Evolutionary conservation across 2,797 vertebrate species (phyloP).

Genomic region (Sebastes matsubarae): DNA sequence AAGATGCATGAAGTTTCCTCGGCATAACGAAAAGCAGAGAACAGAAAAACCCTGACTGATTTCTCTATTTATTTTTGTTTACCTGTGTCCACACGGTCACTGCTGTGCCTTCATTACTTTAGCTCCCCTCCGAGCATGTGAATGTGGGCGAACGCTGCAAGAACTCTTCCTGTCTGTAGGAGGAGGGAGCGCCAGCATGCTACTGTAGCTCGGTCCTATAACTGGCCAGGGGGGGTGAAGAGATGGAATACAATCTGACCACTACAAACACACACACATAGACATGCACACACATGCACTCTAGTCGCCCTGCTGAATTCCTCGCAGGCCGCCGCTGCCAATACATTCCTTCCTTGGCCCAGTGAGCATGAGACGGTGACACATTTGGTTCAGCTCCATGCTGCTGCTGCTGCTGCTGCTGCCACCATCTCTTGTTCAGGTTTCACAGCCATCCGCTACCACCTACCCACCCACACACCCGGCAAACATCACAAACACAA

Average conservation of each 20-base stretch:
- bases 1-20: constrained; percentile 3
- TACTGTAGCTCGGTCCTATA: constrained; percentile 22
- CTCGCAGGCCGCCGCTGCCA: constrained; percentile 50
- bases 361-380: constrained; percentile 44
- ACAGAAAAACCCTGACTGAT: neutral
- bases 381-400: constrained; percentile 58
- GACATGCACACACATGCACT: constrained; percentile 12
- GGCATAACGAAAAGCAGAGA: neutral
- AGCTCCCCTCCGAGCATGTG: constrained; percentile 13
- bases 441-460: constrained; percentile 27
- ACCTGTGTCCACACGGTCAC: constrained; percentile 48
- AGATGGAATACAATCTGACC: constrained; percentile 61
- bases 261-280: constrained; percentile 30
- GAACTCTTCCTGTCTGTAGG: constrained; percentile 12
- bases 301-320: constrained; percentile 39
- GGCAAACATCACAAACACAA: constrained; percentile 35
- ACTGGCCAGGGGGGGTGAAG: constrained; percentile 42
- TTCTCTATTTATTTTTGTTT: neutral
- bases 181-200: constrained; percentile 15
- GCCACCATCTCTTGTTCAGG: constrained; percentile 38
- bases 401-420: neutral
- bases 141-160: constrained; percentile 10
- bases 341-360: constrained; percentile 44
- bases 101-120: constrained; percentile 24
- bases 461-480: constrained; percentile 8